Base-by-base conservation (phyloP, 2,113 vertebrate species). In the Arizona elegans region DNA sequence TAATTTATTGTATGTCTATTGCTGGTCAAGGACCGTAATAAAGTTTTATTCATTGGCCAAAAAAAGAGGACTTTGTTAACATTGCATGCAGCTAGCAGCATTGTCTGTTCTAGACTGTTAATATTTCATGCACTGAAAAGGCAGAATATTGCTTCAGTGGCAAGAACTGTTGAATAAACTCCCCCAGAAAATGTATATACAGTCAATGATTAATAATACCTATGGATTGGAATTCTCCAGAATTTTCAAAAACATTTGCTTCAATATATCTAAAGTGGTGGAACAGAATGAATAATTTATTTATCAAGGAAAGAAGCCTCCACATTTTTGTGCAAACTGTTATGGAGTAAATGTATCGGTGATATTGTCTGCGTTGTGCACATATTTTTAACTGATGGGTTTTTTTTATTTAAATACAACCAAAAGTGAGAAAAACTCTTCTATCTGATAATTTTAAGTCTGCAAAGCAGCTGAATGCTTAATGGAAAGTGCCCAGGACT, bases 261-360 rank as follows among this genome's bases (percentile, higher is more conserved):
- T 33, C 54, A 29, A 1, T 90, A 2, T 94, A 47, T 92, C 92
- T 93, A 92, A 94, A 81, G 52, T 0, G 0, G 4, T 89, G 43
- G 86, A 89, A 91, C 62, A 93, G 94, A 17, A 58, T 43, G 24
- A 92, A 6, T 88, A 38, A 43, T 90, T 92, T 95, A 93, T 95
- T 92, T 90, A 87, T 52, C 33, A 94, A 92, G 90, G 70, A 87
- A 96, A 87, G 6, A 86, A 0, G 0, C 33, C 8, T 90, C 95
- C 55, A 58, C 91, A n/a, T 50, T 91, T 94, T 59, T 89, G 75
- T 70, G 47, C n/a, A 92, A 75, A 52, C 24, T 94, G 58, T 93
- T 58, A 50, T 90, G 86, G 94, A 38, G 21, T 87, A 94, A 5
- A 90, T 96, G 97, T 96, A 93, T 92, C 93, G 56, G 56, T 59